Evolutionary conservation across 2,888 invertebrate species (phyloP).

Genomic region (Plemyria rubiginata): DNA sequence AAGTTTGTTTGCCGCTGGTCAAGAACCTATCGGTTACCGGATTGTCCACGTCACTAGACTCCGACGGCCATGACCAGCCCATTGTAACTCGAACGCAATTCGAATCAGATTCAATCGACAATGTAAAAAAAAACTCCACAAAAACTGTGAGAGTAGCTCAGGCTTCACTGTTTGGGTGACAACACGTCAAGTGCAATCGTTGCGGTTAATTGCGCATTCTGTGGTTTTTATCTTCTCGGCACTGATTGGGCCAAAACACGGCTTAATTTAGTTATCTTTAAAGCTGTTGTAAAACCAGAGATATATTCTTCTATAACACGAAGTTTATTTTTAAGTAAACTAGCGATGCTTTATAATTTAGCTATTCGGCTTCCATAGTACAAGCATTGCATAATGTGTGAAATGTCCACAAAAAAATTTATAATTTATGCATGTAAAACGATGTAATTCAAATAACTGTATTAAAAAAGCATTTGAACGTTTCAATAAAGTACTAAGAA

Average conservation of each 20-base stretch:
- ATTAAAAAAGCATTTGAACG: slow-evolving; percentile 12
- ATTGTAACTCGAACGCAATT: slow-evolving; percentile 67
- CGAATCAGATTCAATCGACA: slow-evolving; percentile 70
- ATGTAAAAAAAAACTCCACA: slow-evolving; percentile 67
- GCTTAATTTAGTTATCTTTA: background rate
- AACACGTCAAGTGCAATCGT: slow-evolving; percentile 61
- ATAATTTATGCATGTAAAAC: too few species aligned
- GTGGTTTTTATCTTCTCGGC: slow-evolving; percentile 16
- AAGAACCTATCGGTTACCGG: slow-evolving; percentile 17
- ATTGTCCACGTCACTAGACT: slow-evolving; percentile 62
- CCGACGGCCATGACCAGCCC: slow-evolving; percentile 70
- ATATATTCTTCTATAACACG: too few species aligned
- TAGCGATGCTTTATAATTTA: too few species aligned
- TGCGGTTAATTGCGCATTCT: slow-evolving; percentile 46
- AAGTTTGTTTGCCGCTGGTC: slow-evolving; percentile 1
- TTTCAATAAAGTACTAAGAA: slow-evolving; percentile 32
- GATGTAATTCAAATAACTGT: too few species aligned
- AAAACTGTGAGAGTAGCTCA: slow-evolving; percentile 67
- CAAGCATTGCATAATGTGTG: too few species aligned
- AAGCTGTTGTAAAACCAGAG: background rate
- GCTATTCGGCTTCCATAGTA: too few species aligned
- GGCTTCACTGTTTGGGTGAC: slow-evolving; percentile 60
- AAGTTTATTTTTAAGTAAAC: too few species aligned
- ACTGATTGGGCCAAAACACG: background rate
- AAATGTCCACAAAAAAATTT: too few species aligned